Evolutionary conservation across 1,140 invertebrate genomes (phyloP).

Genomic region (Pogonomyrmex californicus): DNA sequence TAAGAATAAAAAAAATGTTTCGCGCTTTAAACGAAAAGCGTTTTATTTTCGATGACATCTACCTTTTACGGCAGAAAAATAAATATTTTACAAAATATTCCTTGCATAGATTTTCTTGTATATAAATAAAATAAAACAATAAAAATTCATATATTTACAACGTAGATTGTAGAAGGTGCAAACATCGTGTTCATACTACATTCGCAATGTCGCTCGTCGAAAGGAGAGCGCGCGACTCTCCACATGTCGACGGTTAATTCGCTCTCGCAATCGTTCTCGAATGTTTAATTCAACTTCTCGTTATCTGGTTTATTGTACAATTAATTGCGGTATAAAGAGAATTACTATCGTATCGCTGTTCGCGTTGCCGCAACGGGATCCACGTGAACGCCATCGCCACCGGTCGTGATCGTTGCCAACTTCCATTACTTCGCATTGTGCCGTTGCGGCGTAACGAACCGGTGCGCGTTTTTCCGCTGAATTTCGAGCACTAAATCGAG

Average conservation of each 20-base stretch:
- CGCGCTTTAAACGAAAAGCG: not conserved
- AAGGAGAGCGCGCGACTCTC: constrained; percentile 22
- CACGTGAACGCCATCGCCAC: constrained; percentile 32
- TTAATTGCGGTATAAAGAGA: constrained; percentile 70
- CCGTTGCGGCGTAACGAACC: constrained; percentile 62
- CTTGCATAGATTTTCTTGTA: not conserved
- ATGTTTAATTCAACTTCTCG: constrained; percentile 68
- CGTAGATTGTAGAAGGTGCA: not conserved
- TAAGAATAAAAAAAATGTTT: not conserved
- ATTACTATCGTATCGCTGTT: constrained; percentile 69
- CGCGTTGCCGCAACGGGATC: constrained; percentile 61
- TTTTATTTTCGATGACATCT: not conserved
- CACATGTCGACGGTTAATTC: constrained; percentile 16
- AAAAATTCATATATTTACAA: not conserved
- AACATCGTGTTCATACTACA: not conserved
- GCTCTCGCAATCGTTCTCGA: constrained; percentile 38
- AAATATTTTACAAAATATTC: not conserved
- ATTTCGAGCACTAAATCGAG: constrained; percentile 75
- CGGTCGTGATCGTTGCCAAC: constrained; percentile 66
- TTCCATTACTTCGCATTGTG: constrained; percentile 59
- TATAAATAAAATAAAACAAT: not conserved
- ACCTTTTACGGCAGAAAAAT: not conserved
- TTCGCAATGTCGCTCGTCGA: not conserved
- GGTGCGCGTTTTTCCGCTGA: constrained; percentile 49
- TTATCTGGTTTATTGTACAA: constrained; percentile 68